A percentile compares a stretch with the other conserved stretches of the same genome.
Conservation (phyloP, 2,113 vertebrate species). For the Emydocephalus ijimae region DNA sequence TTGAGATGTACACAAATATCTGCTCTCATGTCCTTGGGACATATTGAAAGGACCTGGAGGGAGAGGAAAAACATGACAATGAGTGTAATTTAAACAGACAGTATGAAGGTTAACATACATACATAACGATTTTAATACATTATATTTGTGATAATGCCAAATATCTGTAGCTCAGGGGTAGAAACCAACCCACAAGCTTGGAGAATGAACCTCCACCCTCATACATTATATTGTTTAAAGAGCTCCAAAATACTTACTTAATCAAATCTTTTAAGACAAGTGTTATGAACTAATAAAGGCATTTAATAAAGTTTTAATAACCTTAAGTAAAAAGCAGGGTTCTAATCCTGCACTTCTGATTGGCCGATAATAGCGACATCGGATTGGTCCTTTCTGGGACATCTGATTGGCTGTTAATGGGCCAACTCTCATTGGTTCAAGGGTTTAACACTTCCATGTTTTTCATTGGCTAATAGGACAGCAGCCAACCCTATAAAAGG, state of each 20-base stretch:
- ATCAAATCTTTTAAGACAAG: background rate
- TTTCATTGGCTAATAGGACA: too few species aligned
- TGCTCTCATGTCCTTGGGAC: constrained; percentile 96
- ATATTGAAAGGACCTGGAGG: constrained; percentile 89
- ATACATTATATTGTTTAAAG: background rate
- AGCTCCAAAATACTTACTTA: background rate
- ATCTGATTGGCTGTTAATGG: too few species aligned
- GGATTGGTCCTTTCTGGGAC: too few species aligned
- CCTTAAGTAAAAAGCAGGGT: too few species aligned
- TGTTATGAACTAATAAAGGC: too few species aligned
- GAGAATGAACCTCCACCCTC: background rate
- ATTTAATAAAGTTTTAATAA: too few species aligned
- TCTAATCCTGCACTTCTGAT: too few species aligned
- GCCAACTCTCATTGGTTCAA: too few species aligned
- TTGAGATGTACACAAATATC: constrained; percentile 97
- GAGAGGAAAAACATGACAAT: background rate
- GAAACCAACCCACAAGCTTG: background rate
- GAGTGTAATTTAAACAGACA: background rate
- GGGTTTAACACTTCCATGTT: too few species aligned
- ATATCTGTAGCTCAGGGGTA: background rate
- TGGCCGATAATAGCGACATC: too few species aligned
- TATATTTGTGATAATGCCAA: background rate
- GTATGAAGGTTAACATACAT: background rate
- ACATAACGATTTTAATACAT: background rate
- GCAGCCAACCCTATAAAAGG: too few species aligned